Evolutionary conservation across 2,797 vertebrate species (phyloP).

Genomic region (Anguilla obscura): DNA sequence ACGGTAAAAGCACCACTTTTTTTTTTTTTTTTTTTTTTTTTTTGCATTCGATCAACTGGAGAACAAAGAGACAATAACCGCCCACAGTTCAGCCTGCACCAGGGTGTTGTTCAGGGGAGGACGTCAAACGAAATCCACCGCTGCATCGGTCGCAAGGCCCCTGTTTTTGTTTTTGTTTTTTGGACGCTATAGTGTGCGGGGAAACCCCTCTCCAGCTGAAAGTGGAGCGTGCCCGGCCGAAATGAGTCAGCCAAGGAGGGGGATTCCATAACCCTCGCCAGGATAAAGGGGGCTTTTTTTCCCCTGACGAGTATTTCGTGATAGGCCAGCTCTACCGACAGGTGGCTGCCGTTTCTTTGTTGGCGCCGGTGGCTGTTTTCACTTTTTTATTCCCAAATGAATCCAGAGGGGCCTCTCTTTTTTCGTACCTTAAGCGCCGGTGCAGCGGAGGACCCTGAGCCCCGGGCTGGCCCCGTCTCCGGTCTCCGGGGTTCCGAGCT

Average conservation of each 20-base stretch:
- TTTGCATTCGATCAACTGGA: not conserved
- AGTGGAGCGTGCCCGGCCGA: conserved; percentile 79
- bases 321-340: conserved; percentile 79
- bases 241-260: conserved; percentile 90
- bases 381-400: conserved; percentile 62
- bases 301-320: conserved; percentile 55
- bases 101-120: not conserved
- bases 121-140: not conserved
- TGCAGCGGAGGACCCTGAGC: conserved; percentile 63
- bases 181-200: conserved; percentile 59
- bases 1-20: not conserved
- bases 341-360: conserved; percentile 72
- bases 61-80: not conserved
- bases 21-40: not conserved
- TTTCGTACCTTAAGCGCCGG: conserved; percentile 59
- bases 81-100: not conserved
- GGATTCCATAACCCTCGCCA: conserved; percentile 84
- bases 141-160: not conserved
- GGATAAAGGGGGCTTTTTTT: conserved; percentile 48
- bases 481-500: conserved; percentile 46
- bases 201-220: conserved; percentile 76
- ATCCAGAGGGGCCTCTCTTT: conserved; percentile 69
- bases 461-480: conserved; percentile 56
- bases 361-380: conserved; percentile 67
- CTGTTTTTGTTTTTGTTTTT: conserved; percentile 11